Evolutionary conservation across 2,797 vertebrate genomes (phyloP), one percentile per base, ranked within the genome.

Genomic region (Sylvilagus floridanus): DNA sequence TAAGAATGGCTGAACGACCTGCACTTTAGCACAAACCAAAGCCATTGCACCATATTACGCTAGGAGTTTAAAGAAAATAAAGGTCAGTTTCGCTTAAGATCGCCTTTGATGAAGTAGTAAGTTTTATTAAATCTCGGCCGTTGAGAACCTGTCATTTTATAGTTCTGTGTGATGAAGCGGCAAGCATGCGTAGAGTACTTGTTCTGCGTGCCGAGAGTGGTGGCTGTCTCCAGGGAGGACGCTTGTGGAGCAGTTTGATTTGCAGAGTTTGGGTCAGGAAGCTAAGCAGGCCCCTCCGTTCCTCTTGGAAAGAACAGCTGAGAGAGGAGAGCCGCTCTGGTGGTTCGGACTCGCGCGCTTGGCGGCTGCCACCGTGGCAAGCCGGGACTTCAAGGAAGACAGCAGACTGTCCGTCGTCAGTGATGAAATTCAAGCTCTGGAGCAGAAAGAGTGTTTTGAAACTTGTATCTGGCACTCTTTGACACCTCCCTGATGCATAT

Each of bases 361-460:
- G 63, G 47, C 35, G 72, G n/a, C 10, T 83, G 66, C 9, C 90
- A 92, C 90, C 75, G 78, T 57, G 63, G 22, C 8, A 14, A 77
- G 17, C 21, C n/a, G 79, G 5, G 84, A 82, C 52, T 57, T 77
- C 5, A 47, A 63, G 65, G 78, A 82, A 73, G 88, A 71, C 42
- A 90, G 63, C 26, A 78, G 75, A n/a, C 16, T 89, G 0, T 86
- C 83, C 85, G 26, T 88, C 65, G 42, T 75, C 84, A 66, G 17
- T 86, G 54, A 83, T 89, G 93, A 88, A 85, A 87, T 62, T 79
- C 37, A 95, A 65, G 9, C 78, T 92, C 84, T 92, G 47, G 79
- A 76, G 60, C 32, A 93, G 83, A 93, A 92, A 66, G 32, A 71
- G 37, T 47, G 73, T 96, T 88, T 77, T 12, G 68, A 87, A 95